Evolutionary conservation across 2,888 invertebrate species (phyloP).

Genomic region (Himalopsyche tibetana): DNA sequence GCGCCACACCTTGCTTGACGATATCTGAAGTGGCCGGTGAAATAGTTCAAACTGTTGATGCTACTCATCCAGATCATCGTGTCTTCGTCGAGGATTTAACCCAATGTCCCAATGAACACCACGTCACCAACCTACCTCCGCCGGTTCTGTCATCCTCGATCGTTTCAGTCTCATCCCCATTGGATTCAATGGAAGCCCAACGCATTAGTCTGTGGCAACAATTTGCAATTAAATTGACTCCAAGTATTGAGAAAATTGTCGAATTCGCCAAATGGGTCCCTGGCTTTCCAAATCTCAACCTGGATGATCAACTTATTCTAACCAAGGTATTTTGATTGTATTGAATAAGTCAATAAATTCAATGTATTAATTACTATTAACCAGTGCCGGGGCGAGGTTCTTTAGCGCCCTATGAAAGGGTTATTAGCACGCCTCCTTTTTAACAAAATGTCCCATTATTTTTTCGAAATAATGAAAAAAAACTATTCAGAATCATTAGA

Average conservation of each 20-base stretch:
- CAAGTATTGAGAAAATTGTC: constrained; percentile 94
- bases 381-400: too few species aligned
- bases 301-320: constrained; percentile 97
- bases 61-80: constrained; percentile 91
- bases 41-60: constrained; percentile 68
- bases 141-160: constrained; percentile 59
- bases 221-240: constrained; percentile 90
- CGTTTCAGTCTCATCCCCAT: constrained; percentile 67
- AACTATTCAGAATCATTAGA: too few species aligned
- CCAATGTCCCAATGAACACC: constrained; percentile 81
- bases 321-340: constrained; percentile 82
- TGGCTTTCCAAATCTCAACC: constrained; percentile 91
- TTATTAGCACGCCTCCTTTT: too few species aligned
- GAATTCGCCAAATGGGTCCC: constrained; percentile 97
- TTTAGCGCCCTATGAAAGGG: too few species aligned
- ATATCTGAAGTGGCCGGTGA: constrained; percentile 60
- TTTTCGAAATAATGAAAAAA: too few species aligned
- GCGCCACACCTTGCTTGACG: constrained; percentile 61
- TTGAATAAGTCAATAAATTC: too few species aligned
- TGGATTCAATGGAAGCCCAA: constrained; percentile 83
- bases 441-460: too few species aligned
- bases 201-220: constrained; percentile 93
- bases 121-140: constrained; percentile 79
- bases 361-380: too few species aligned
- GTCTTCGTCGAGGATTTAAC: constrained; percentile 92